Evolutionary conservation across 2,113 vertebrate genomes (phyloP).

Genomic region (Phasianus colchicus): DNA sequence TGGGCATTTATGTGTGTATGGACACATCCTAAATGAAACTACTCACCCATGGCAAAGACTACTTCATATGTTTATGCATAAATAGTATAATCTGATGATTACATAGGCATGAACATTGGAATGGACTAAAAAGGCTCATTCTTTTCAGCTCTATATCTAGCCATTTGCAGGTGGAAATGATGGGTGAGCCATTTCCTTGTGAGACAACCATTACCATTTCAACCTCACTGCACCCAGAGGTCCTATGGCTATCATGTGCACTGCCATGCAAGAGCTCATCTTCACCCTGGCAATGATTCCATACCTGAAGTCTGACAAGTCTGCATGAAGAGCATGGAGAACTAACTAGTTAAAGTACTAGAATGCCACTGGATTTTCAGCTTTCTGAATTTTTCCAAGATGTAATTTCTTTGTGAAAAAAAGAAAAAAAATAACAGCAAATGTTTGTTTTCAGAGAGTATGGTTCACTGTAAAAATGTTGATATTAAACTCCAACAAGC

Average conservation of each 20-base stretch:
- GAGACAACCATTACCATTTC: rapidly evolving
- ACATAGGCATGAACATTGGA: not conserved
- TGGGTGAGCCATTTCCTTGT: rapidly evolving
- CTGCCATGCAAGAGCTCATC: not conserved
- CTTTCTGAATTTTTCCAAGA: not conserved
- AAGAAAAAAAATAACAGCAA: not conserved
- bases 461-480: not conserved
- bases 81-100: not conserved
- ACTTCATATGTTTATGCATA: not conserved
- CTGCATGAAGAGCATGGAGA: not conserved
- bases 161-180: rapidly evolving
- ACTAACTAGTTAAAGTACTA: not conserved
- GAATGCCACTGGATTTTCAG: not conserved
- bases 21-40: not conserved
- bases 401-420: not conserved
- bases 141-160: not conserved
- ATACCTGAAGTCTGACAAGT: not conserved
- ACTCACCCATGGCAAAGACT: not conserved
- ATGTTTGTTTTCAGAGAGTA: not conserved
- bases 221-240: rapidly evolving
- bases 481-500: not conserved
- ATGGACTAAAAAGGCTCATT: not conserved
- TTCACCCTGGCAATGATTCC: not conserved
- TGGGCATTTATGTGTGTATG: not conserved
- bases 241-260: not conserved